Base-by-base conservation (phyloP, 2,888 invertebrate genomes). In the Stenolophus ochropezus region DNA sequence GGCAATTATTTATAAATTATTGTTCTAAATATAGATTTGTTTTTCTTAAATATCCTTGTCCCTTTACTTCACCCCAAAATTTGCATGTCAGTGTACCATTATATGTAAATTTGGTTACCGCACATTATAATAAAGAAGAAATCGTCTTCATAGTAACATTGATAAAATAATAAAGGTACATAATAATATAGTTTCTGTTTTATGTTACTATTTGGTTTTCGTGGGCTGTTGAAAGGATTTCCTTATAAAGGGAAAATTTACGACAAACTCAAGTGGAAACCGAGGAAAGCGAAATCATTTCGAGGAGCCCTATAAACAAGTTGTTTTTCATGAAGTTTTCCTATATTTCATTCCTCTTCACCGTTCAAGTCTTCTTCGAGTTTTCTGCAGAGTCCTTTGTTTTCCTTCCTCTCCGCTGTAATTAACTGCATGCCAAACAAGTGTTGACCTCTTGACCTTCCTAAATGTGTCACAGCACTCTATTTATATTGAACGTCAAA, bases 271-370 rank as follows among this genome's bases (percentile, higher is more conserved):
- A 33, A 65, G 65, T 65, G 18, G 65, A 65, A 65, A 65, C 27
- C n/a, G 61, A 4, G 27, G 27, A 69, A 69, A 69, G 33, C 18
- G 33, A 69, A 69, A 69, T 69, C 18, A 69, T 69, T 69, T 69
- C 5, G 11, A 27, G 27, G 18, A 69, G 27, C 65, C 27, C 65
- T 18, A 69, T 69, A 69, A 69, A 69, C 65, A 33, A 69, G 65
- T 69, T 69, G 33, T 69, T 69, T 69, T 69, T 69, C 65, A 69
- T 69, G 33, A 69, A 69, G 65, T 69, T 69, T 69, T 18, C 65
- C 33, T 69, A 33, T 33, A 69, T 69, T 69, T 69, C 65, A 69
- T 69, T 69, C 27, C 20, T 18, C 23, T 21, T 56, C 56, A 21
- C 4, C 20, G 14, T 56, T 56, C 21, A 56, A 42, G 18, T 69